Evolutionary conservation across 2,888 invertebrate species (phyloP), one percentile per base, ranked within the genome.

Genomic region (Yponomeuta malinellus): DNA sequence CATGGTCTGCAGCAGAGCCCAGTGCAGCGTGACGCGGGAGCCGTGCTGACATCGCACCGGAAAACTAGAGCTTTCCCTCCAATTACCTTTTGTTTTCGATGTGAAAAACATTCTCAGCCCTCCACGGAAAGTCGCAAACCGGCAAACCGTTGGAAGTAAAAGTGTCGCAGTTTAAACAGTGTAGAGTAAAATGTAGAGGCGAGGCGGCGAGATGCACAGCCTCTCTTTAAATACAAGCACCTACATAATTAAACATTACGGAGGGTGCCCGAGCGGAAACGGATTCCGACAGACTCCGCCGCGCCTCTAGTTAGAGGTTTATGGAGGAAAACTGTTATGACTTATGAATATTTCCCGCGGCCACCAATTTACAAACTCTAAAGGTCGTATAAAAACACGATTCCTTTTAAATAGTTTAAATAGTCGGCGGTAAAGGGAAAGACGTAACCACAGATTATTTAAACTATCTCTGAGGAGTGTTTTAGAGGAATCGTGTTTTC

Each of bases 21-120:
- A 83, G 79, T 81, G 84, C 81, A 84, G 85, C 83, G 83, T 83
- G 77, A 80, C 83, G 43, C 43, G 43, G 43, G 8, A 43, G 43
- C 43, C 43, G 43, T 5, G 43, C 43, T 9, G 43, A 5, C 8
- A 43, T 85, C 83, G 88, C 80, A 43, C 83, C 83, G 86, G 87
- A 85, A 87, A 86, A 86, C 79, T 81, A 76, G 78, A 80, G 86
- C 88, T 90, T 90, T 89, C 88, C 86, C 87, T 82, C 78, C 81
- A 76, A 37, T 63, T 63, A 29, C 63, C 23, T 29, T n/a, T 29
- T n/a, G 29, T 29, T 63, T 63, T 63, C 43, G 43, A 43, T 6
- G 43, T 43, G 43, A 43, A 43, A 43, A 43, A 43, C 43, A 43
- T 43, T 43, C 43, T 43, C 43, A 8, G 63, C 8, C 63, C 29